These are phyloP conservation scores for Paraplagusia blochii DNA, from an alignment of 2,113 vertebrate species.

Conservation along the genomic window DNA sequence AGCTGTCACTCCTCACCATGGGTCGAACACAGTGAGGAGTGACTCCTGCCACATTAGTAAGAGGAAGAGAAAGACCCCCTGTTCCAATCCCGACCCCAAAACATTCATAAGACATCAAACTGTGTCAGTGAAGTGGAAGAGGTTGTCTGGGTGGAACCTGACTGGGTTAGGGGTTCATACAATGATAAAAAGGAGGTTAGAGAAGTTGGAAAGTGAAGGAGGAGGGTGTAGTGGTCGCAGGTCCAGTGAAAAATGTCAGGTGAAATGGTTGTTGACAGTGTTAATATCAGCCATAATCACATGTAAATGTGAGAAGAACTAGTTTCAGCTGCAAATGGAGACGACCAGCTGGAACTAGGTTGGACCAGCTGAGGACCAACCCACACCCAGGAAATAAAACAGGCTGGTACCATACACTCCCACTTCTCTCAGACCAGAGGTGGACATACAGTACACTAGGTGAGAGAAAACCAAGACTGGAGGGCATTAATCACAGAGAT, in stretches of 20 bases:
- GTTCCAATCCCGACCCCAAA: too few relatives aligned
- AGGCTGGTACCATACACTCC: conserved; percentile 20
- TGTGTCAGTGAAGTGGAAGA: too few relatives aligned
- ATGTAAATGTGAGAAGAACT: conserved; percentile 99
- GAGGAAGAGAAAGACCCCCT: too few relatives aligned
- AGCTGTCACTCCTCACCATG: conserved; percentile 89
- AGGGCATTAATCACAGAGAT: conserved; percentile 87
- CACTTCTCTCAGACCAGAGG: background rate
- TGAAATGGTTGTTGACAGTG: conserved; percentile 99
- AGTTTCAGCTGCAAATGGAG: conserved; percentile 95
- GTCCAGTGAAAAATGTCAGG: conserved; percentile 98
- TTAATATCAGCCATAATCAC: conserved; percentile 99
- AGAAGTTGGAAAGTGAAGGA: conserved; percentile 10
- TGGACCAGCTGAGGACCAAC: conserved; percentile 89
- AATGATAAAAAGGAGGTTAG: conserved; percentile 31
- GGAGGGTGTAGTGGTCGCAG: conserved; percentile 59
- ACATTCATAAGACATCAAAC: conserved; percentile 14
- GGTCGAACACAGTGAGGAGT: too few relatives aligned
- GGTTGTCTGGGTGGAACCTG: too few relatives aligned
- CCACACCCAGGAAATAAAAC: conserved; percentile 36
- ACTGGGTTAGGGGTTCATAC: too few relatives aligned
- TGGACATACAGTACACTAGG: too few relatives aligned
- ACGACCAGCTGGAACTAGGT: too few relatives aligned
- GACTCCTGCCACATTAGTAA: too few relatives aligned
- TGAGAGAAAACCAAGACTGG: conserved; percentile 22